Conservation (phyloP, 2,113 vertebrate species). For the Cnemophilus loriae region DNA sequence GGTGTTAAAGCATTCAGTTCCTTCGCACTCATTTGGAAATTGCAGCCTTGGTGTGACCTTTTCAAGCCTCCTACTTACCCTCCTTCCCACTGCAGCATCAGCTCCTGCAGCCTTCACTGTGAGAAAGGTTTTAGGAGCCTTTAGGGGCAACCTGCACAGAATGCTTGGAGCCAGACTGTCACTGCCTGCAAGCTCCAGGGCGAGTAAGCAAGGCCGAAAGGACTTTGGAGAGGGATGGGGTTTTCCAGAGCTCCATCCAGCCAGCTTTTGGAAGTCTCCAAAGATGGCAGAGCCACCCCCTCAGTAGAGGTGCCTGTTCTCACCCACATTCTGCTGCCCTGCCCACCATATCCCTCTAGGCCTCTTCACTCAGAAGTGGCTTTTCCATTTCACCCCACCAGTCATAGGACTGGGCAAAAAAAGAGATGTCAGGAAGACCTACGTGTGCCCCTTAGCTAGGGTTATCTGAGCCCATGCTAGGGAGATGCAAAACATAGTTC, state of each 20-base stretch:
- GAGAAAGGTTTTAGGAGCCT: neutral
- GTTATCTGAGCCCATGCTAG: neutral
- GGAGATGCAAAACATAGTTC: neutral
- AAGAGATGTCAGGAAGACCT: neutral
- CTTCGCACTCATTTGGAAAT: neutral
- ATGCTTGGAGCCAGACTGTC: neutral
- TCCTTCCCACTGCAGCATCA: neutral
- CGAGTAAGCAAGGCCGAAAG: neutral
- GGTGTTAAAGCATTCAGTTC: neutral
- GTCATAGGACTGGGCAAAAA: neutral
- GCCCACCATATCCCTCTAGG: neutral
- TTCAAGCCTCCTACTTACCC: neutral
- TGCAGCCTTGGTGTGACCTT: neutral
- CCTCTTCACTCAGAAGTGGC: neutral
- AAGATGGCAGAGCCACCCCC: neutral
- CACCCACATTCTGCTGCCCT: fast-evolving
- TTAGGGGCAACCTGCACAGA: neutral
- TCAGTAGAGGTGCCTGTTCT: neutral
- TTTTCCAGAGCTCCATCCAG: neutral
- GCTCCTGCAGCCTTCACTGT: neutral
- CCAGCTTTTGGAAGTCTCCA: neutral
- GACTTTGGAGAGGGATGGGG: neutral
- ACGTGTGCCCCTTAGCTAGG: neutral
- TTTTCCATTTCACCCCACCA: neutral
- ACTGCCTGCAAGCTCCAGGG: neutral